A percentile compares a stretch with the other conserved stretches of the same genome.
These are phyloP conservation scores for Catharus fuscescens DNA, from an alignment of 2,113 vertebrate genomes.

Conservation along the genomic window DNA sequence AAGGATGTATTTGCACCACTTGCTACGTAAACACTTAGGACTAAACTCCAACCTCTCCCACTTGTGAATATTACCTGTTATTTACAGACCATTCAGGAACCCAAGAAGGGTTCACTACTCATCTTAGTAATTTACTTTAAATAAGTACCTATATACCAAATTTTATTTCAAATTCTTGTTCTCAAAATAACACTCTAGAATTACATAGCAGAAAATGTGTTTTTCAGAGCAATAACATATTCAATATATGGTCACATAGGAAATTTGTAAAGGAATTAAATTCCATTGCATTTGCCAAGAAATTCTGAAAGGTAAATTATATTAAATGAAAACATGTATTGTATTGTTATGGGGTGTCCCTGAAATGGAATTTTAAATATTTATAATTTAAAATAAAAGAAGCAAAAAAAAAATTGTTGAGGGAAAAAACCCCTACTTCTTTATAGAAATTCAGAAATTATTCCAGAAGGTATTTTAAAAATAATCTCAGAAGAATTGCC, in stretches of 20 bases:
- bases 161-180: background rate
- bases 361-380: background rate
- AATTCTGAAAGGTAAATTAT: background rate
- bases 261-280: background rate
- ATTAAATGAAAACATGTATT: background rate
- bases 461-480: background rate
- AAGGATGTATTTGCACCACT: background rate
- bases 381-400: background rate
- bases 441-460: background rate
- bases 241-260: background rate
- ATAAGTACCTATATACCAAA: background rate
- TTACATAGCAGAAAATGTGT: background rate
- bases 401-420: background rate
- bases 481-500: background rate
- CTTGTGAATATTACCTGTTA: background rate
- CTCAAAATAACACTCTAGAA: background rate
- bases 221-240: background rate
- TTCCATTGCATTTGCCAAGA: background rate
- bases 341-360: background rate
- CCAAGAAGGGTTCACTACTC: background rate
- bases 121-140: background rate
- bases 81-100: background rate
- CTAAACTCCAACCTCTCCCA: background rate
- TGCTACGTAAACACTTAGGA: background rate
- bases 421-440: accelerated